Conservation (phyloP, 2,888 invertebrate genomes). For the Lochmaea capreae region DNA sequence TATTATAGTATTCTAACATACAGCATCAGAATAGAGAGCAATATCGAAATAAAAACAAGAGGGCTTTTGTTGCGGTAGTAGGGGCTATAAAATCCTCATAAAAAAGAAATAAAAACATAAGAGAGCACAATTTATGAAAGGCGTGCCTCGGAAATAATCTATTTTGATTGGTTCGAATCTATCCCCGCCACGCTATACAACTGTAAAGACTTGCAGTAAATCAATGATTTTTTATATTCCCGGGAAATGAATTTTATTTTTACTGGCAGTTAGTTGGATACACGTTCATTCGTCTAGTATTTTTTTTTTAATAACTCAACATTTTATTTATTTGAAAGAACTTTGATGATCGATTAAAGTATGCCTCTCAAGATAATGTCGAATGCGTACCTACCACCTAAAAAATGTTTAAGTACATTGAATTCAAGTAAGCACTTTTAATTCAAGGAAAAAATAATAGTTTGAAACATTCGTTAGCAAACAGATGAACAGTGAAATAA, state of each 20-base stretch:
- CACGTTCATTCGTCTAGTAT: slow-evolving; percentile 37
- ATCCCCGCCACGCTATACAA: slow-evolving; percentile 43
- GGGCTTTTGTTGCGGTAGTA: slow-evolving; percentile 46
- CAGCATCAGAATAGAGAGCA: slow-evolving; percentile 30
- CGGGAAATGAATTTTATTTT: slow-evolving; percentile 57
- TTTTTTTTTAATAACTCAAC: background rate
- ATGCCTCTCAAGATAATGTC: too few relatives aligned
- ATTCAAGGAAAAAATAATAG: too few relatives aligned
- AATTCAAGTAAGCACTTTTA: too few relatives aligned
- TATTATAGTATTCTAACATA: slow-evolving; percentile 14
- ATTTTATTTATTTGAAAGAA: background rate
- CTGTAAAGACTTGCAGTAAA: slow-evolving; percentile 53
- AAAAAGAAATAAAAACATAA: slow-evolving; percentile 61
- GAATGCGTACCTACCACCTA: too few relatives aligned
- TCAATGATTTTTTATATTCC: slow-evolving; percentile 59
- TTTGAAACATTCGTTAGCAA: too few relatives aligned
- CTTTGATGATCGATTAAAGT: background rate
- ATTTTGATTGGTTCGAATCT: slow-evolving; percentile 55
- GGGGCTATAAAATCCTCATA: slow-evolving; percentile 55
- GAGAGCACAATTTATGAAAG: slow-evolving; percentile 58
- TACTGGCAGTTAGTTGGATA: slow-evolving; percentile 42
- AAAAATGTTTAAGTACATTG: too few relatives aligned
- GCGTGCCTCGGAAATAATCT: slow-evolving; percentile 55
- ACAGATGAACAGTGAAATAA: too few relatives aligned
- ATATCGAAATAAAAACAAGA: slow-evolving; percentile 42